Evolutionary conservation across 2,113 vertebrate genomes (phyloP), one percentile per base, ranked within the genome.

Genomic region (Haemorhous mexicanus): DNA sequence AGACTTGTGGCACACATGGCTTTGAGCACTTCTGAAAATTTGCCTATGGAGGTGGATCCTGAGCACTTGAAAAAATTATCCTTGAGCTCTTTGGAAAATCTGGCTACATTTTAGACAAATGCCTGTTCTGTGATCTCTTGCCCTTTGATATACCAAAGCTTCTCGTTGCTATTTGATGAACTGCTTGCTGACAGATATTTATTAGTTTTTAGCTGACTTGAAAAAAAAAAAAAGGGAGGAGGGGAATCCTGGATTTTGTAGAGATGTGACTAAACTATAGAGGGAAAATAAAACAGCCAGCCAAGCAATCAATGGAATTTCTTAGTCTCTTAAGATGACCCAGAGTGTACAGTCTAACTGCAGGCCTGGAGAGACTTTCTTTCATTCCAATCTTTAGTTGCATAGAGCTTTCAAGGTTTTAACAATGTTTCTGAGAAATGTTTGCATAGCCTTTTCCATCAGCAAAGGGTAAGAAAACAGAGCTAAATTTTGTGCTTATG

Each of bases 31-130:
- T 93, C 83, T 78, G 80, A 93, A 92, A 89, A 90, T 94, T 86
- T 95, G 89, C 91, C 84, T 94, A 21, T 56, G 82, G 86, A 89
- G 44, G 64, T 72, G 55, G 55, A 74, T 90, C 80, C 30, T 0
- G 7, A 90, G 61, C 18, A 49, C 44, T 44, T 95, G 58, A 87
- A 90, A 81, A 93, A 92, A 77, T 83, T 88, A 95, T 95, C 83
- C 68, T 70, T 86, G 52, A 93, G 86, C 70, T 83, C 46, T 95
- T 87, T 67, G 63, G 70, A 83, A 95, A 93, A 91, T 67, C 79
- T 97, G 94, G 87, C 87, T 94, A 39, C 59, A 16, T 93, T 85
- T 94, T 95, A 95, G 94, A 94, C 87, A 95, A 87, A 91, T 63
- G 39, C 19, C 24, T 85, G 16, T 56, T 94, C 82, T 95, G 2